Evolutionary conservation across 2,888 invertebrate genomes (phyloP), one percentile per base, ranked within the genome.

Genomic region (Ptychoptera albimana): DNA sequence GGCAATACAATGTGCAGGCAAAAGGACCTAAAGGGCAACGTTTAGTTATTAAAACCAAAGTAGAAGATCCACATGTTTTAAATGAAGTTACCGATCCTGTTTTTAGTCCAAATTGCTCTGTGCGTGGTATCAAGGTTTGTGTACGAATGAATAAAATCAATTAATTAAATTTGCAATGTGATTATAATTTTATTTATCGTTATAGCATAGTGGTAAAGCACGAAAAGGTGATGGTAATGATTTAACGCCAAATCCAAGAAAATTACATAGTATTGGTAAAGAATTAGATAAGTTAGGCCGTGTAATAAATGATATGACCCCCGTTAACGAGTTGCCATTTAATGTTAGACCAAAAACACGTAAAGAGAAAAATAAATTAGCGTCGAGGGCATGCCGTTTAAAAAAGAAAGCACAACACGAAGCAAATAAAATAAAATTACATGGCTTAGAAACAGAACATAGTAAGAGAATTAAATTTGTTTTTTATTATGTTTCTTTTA

Each of bases 401-500:
- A 97, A 97, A 75, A 97, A 97, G 67, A 97, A 96, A 68, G 97
- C 97, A 5, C 96, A 96, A 60, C 96, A 97, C 63, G 97, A 97
- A 67, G 96, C 97, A 2, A 96, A 96, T 61, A 97, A 97, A 68
- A 79, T 97, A 45, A 96, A 96, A 69, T 69, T 96, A 2, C 86
- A 78, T 60, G 96, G 96, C 34, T 71, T 97, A 53, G 91, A 94
- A 64, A 77, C 79, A 56, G 96, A 97, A 67, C 96, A 96, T 64
- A 85, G 93, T 91, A 70, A 79, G 83, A 75, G 83, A 75, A 49
- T 42, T 39, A 36, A 36, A 5, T 12, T 8, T 12, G 37, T 23
- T 34, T n/a, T 10, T 35, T 30, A 14, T 16, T 8, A 40, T n/a
- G 9, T 23, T 37, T n/a, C 13, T n/a, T 38, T 42, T 13, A 40